Evolutionary conservation across 2,113 vertebrate genomes (phyloP), one percentile per base, ranked within the genome.

Genomic region (Garra rufa): DNA sequence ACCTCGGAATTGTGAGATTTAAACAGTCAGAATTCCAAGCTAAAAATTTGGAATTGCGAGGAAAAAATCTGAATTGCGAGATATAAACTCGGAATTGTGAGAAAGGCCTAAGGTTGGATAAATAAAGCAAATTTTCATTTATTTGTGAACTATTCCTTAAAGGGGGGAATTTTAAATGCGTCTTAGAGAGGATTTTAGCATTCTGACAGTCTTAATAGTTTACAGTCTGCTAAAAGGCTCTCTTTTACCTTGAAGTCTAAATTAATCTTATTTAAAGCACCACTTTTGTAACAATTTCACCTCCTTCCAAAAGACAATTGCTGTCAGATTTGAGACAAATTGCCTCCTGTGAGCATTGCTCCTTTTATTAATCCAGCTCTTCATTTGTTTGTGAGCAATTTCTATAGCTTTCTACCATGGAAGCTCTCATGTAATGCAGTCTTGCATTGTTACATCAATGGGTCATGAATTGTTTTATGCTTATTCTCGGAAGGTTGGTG

Each of bases 391-490:
- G 61, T 69, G 9, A 21, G 10, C 9, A 4, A 38, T 24, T 41
- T 69, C 19, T n/a, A 13, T 41, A 69, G 65, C 65, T 69, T 69
- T 69, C 30, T 21, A 15, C 26, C 46, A 15, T 75, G 10, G 7
- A 34, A 52, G 10, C 74, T n/a, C 30, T 76, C 5, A n/a, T 76
- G 74, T 76, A 34, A 38, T 76, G 52, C 46, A 75, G 50, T 76
- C 3, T 13, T 76, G 21, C 9, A 38, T 13, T 48, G 74, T 55
- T 76, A n/a, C 48, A 34, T 76, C 26, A 19, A 28, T 1, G 17
- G 52, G 26, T 50, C 26, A 75, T 55, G 76, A 41, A 41, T 43
- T 59, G 9, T 59, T 61, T 78, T 59, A 78, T 43, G 34, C 52
- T 41, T 77, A 41, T 77, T 24, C 52, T 52, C 48, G 19, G 9